A percentile compares a stretch with the other conserved stretches of the same genome.
These are phyloP conservation scores for Drosophila cognata DNA, from an alignment of 2,888 invertebrate genomes.

Conservation along the genomic window DNA sequence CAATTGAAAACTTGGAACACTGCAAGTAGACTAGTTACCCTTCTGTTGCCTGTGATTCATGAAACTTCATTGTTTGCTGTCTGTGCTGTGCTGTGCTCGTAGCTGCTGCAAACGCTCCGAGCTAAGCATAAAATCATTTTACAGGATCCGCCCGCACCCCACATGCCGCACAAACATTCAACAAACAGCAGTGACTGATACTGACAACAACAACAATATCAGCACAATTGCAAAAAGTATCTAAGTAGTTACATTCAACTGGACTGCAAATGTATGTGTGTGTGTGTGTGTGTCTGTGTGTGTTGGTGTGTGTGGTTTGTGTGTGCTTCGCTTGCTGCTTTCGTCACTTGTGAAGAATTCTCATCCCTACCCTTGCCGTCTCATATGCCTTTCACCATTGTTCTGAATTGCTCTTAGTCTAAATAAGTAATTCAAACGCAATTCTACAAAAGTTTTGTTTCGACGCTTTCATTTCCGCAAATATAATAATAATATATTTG, in stretches of 20 bases:
- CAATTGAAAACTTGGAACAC: constrained; percentile 20
- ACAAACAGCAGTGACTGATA: constrained; percentile 55
- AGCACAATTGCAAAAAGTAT: constrained; percentile 34
- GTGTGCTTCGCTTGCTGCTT: neutral
- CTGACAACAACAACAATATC: constrained; percentile 20
- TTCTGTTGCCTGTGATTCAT: constrained; percentile 66
- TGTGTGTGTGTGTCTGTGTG: neutral
- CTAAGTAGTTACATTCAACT: constrained; percentile 3
- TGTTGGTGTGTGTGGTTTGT: neutral
- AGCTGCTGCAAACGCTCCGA: constrained; percentile 44
- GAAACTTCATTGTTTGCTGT: constrained; percentile 72
- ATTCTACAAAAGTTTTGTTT: neutral
- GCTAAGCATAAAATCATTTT: constrained; percentile 65
- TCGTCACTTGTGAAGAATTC: neutral
- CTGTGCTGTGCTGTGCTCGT: constrained; percentile 33
- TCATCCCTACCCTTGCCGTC: neutral
- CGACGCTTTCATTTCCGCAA: neutral
- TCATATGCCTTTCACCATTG: neutral
- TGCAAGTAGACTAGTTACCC: constrained; percentile 36
- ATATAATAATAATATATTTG: neutral
- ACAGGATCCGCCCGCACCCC: constrained; percentile 1
- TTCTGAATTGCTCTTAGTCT: neutral
- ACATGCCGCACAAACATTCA: constrained; percentile 1
- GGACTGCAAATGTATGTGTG: neutral
- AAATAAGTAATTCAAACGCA: neutral